These are phyloP conservation scores for Anastrepha ludens DNA, from an alignment of 1,140 invertebrate genomes.

Conservation along the genomic window DNA sequence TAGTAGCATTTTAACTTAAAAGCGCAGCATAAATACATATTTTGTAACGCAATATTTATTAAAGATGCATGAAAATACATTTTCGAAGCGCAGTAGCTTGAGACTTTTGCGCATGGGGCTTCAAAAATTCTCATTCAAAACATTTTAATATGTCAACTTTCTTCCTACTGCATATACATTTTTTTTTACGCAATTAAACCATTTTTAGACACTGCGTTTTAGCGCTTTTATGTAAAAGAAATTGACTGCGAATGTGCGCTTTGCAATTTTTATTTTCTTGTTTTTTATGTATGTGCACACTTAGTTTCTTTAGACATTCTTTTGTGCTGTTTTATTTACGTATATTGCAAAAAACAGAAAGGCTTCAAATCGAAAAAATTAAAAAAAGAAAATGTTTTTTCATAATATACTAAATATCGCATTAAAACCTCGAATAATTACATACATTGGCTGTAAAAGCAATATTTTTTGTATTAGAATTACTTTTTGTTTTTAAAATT, in stretches of 20 bases:
- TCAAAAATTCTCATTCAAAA: not conserved
- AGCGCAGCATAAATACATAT: not conserved
- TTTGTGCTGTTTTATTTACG: no score
- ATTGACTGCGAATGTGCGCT: not conserved
- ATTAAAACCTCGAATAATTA: constrained; percentile 43
- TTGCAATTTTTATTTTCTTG: not conserved
- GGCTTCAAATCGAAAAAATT: not conserved
- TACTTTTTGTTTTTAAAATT: not conserved
- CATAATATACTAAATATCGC: not conserved
- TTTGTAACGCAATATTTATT: constrained; percentile 24
- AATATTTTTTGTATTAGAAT: not conserved
- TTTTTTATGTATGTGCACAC: not conserved
- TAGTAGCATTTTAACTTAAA: not conserved
- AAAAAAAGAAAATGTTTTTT: not conserved
- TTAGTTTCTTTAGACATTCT: not conserved
- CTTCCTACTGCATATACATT: not conserved
- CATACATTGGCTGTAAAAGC: not conserved
- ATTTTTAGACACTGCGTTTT: not conserved
- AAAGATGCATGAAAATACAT: not conserved
- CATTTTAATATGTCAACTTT: not conserved
- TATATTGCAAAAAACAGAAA: not conserved
- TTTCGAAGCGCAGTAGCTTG: constrained; percentile 11
- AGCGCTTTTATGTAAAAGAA: not conserved
- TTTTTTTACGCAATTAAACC: not conserved
- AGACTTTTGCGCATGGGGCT: not conserved